phyloP scores from a whole-genome alignment of 2,888 invertebrate genomes.

The Nephrotoma guestfalica region DNA sequence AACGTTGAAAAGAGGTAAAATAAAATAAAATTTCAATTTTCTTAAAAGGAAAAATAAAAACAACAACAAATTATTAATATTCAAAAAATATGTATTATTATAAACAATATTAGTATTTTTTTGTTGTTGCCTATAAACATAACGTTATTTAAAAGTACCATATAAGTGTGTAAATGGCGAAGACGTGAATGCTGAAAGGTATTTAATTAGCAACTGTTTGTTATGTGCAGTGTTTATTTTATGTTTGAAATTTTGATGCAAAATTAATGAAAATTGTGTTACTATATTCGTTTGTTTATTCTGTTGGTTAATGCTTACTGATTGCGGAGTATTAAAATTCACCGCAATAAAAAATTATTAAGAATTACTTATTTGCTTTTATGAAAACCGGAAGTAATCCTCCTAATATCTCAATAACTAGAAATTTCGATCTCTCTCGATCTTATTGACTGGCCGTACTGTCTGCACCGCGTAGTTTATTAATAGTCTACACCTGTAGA shows the following conservation, averaged over 20 bases:
- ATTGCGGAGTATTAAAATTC: no score
- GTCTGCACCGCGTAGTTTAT: no score
- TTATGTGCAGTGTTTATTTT: background rate
- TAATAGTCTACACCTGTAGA: no score
- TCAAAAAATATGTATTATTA: background rate
- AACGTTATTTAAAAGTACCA: background rate
- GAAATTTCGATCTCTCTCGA: no score
- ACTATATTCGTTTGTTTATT: background rate
- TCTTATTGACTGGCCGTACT: no score
- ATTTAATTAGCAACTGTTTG: background rate
- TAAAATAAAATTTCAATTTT: background rate
- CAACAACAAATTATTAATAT: background rate
- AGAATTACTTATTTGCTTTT: no score
- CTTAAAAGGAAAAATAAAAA: background rate
- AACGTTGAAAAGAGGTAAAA: background rate
- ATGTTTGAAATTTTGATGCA: background rate
- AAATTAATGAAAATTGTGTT: background rate
- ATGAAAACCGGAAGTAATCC: no score
- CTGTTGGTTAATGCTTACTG: no score
- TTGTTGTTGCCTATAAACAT: background rate
- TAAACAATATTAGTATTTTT: background rate
- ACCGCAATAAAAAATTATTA: no score
- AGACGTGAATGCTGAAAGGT: background rate
- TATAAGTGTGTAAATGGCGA: background rate
- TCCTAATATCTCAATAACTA: no score